Conservation (phyloP, 2,888 invertebrate species). For the Torymus auratus region DNA sequence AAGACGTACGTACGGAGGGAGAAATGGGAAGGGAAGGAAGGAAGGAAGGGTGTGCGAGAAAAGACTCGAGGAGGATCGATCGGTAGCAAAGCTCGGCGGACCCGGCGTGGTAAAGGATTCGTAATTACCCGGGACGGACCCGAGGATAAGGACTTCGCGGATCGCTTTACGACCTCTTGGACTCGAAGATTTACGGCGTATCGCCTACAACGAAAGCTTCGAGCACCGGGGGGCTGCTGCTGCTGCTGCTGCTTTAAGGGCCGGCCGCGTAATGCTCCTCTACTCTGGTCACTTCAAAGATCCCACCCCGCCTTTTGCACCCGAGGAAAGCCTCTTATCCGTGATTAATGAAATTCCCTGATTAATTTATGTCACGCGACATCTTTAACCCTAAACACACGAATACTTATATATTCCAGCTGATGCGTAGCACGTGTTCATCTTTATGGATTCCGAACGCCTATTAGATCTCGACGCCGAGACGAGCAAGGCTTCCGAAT, state of each 20-base stretch:
- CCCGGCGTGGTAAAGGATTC: slow-evolving; percentile 66
- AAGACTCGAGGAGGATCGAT: slow-evolving; percentile 61
- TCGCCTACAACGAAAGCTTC: slow-evolving; percentile 63
- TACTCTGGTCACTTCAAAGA: slow-evolving; percentile 59
- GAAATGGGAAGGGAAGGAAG: slow-evolving; percentile 39
- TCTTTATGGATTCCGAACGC: slow-evolving; percentile 1
- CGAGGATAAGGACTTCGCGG: slow-evolving; percentile 66
- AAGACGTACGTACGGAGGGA: slow-evolving; percentile 12
- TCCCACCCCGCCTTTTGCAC: slow-evolving; percentile 24
- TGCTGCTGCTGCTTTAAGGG: slow-evolving; percentile 51
- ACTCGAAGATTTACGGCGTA: slow-evolving; percentile 71
- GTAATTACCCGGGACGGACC: slow-evolving; percentile 69
- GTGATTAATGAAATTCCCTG: slow-evolving; percentile 54
- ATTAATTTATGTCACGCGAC: slow-evolving; percentile 45
- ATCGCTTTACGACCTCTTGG: slow-evolving; percentile 67
- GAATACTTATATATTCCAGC: too few relatives aligned
- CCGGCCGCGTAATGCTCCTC: slow-evolving; percentile 37
- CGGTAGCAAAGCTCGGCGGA: slow-evolving; percentile 47
- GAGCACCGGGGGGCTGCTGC: slow-evolving; percentile 29
- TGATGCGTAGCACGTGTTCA: too few relatives aligned
- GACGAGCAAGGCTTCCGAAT: slow-evolving; percentile 17
- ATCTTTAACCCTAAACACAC: too few relatives aligned
- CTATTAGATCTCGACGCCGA: slow-evolving; percentile 24
- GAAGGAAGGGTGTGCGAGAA: slow-evolving; percentile 61
- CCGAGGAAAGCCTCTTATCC: slow-evolving; percentile 50